These are phyloP conservation scores for Nemopilema nomurai DNA, from an alignment of 30 jellyfish, hydroid and myxozoan species.

Conservation along the genomic window DNA sequence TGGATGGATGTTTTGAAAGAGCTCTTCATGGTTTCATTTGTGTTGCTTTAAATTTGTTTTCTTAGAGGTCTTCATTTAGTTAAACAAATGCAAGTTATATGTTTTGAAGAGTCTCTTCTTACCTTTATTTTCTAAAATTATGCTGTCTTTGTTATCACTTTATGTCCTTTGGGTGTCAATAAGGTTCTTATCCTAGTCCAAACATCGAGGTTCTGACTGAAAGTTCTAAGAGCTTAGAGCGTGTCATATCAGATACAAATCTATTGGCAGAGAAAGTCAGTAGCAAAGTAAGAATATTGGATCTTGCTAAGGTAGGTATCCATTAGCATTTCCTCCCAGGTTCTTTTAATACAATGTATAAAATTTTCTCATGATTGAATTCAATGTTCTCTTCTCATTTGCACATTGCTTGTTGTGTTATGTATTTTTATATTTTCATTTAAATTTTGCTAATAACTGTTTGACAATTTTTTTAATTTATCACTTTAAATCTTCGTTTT, in stretches of 20 bases:
- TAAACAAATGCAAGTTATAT: too few species aligned
- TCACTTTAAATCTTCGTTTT: too few species aligned
- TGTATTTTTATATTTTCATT: not conserved
- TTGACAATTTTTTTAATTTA: too few species aligned
- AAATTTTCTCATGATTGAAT: too few species aligned
- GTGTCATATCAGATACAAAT: conserved; percentile 78
- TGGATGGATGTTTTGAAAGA: too few species aligned
- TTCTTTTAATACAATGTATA: not conserved
- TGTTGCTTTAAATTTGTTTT: too few species aligned
- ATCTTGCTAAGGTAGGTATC: conserved; percentile 80
- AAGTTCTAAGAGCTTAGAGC: conserved; percentile 73
- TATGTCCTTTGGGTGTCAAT: not conserved
- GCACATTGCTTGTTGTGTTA: not conserved
- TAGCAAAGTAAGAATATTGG: conserved; percentile 93
- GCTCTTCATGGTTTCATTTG: too few species aligned
- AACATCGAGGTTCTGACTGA: conserved; percentile 65
- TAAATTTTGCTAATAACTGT: too few species aligned
- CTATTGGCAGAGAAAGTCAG: conserved; percentile 91
- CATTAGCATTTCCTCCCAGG: too few species aligned
- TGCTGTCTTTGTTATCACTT: too few species aligned
- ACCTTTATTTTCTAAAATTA: not conserved
- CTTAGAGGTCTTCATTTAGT: too few species aligned
- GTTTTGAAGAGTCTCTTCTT: too few species aligned
- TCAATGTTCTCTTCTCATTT: not conserved
- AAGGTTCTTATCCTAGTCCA: conserved; percentile 66